Evolutionary conservation across 2,888 invertebrate genomes (phyloP).

Genomic region (Scaptomyza reducta): DNA sequence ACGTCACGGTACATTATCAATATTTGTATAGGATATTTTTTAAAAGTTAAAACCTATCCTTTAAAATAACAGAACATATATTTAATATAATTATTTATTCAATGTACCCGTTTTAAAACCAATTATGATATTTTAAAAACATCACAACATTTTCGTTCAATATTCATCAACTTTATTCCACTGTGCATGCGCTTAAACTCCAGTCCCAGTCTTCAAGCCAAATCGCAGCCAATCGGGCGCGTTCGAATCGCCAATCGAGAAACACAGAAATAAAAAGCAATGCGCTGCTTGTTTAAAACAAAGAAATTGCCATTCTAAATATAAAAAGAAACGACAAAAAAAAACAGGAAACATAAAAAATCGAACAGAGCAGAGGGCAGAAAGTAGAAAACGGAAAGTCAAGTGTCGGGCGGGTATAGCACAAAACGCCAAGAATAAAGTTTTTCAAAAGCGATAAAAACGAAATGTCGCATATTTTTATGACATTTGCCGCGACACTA

Average conservation of each 20-base stretch:
- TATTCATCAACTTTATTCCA: slow-evolving; percentile 2
- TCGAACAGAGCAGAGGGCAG: slow-evolving; percentile 31
- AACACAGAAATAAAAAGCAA: slow-evolving; percentile 75
- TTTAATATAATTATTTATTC: no score
- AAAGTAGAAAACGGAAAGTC: slow-evolving; percentile 44
- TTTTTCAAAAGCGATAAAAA: slow-evolving; percentile 84
- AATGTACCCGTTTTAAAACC: no score
- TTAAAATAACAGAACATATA: no score
- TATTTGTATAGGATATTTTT: no score
- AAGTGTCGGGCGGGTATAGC: slow-evolving; percentile 30
- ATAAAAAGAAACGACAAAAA: slow-evolving; percentile 59
- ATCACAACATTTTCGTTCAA: not conserved
- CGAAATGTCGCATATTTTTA: slow-evolving; percentile 85
- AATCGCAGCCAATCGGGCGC: slow-evolving; percentile 78
- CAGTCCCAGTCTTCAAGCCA: slow-evolving; percentile 23
- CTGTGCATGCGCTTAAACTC: slow-evolving; percentile 17
- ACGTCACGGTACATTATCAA: no score
- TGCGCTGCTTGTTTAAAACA: slow-evolving; percentile 80
- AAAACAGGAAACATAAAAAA: slow-evolving; percentile 53
- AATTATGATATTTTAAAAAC: not conserved
- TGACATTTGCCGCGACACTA: slow-evolving; percentile 80
- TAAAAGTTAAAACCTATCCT: no score
- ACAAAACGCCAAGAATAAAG: slow-evolving; percentile 77
- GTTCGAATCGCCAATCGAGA: slow-evolving; percentile 75
- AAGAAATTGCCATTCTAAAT: slow-evolving; percentile 79